phyloP scores from a whole-genome alignment of 2,113 vertebrate genomes.

The Apteryx mantelli region DNA sequence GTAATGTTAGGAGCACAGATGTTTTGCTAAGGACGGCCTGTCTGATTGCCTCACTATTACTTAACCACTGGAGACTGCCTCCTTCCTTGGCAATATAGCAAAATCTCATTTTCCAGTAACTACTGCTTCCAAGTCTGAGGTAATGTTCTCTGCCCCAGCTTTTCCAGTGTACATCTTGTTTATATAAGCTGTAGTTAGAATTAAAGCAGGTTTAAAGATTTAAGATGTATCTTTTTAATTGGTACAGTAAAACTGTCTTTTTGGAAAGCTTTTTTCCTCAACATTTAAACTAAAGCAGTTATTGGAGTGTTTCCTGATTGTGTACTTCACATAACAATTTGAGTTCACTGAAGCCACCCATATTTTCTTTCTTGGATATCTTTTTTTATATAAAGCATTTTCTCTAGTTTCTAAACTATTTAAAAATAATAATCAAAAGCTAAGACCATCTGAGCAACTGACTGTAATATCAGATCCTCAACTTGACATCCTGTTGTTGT shows the following conservation, averaged over 20 bases:
- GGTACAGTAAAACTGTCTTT: constrained; percentile 30
- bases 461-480: neutral
- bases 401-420: constrained; percentile 30
- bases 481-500: neutral
- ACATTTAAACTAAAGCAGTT: constrained; percentile 37
- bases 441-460: neutral
- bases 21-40: neutral
- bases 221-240: constrained; percentile 41
- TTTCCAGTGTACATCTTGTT: neutral
- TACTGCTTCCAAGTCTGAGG: neutral
- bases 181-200: neutral
- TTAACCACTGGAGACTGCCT: neutral
- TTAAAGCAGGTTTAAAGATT: neutral
- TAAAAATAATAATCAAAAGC: constrained; percentile 49
- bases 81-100: neutral
- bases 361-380: constrained; percentile 27
- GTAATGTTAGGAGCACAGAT: neutral
- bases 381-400: constrained; percentile 14
- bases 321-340: constrained; percentile 55
- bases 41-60: neutral
- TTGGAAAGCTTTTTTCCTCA: neutral
- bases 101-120: neutral
- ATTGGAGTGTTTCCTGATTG: constrained; percentile 59
- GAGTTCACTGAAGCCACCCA: constrained; percentile 57
- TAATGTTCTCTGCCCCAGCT: neutral